phyloP scores from a whole-genome alignment of 2,797 vertebrate genomes.

The Pseudomugil gertrudae region DNA sequence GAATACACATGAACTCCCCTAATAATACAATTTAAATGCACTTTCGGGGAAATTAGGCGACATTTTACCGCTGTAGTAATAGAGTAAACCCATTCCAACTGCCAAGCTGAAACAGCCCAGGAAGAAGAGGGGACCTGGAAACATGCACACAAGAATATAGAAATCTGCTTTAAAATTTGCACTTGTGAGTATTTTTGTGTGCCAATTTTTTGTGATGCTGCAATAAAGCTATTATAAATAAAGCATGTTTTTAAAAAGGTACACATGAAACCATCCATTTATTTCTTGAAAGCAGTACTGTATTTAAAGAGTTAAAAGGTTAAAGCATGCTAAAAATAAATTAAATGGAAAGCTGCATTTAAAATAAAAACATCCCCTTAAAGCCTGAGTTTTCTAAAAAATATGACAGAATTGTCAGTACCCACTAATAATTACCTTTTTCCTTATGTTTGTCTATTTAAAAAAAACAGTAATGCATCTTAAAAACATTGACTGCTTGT shows the following conservation, averaged over 20 bases:
- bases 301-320: neutral
- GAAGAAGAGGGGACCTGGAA: constrained; percentile 81
- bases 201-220: neutral
- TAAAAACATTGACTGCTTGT: neutral
- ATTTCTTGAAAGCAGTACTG: neutral
- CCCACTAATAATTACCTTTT: too few relatives aligned
- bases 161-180: neutral
- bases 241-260: neutral
- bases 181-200: neutral
- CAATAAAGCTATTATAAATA: too few relatives aligned
- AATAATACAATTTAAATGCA: neutral
- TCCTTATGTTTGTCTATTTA: too few relatives aligned
- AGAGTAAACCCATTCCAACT: constrained; percentile 79
- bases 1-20: too few relatives aligned
- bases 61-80: constrained; percentile 82
- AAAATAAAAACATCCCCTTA: too few relatives aligned
- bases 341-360: too few relatives aligned
- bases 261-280: neutral
- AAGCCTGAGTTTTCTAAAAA: too few relatives aligned
- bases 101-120: constrained; percentile 82
- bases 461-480: neutral
- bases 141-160: neutral
- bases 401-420: too few relatives aligned
- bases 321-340: neutral
- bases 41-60: neutral